Base-by-base conservation (phyloP, 2,797 vertebrate genomes). In the Sebastes matsubarae region DNA sequence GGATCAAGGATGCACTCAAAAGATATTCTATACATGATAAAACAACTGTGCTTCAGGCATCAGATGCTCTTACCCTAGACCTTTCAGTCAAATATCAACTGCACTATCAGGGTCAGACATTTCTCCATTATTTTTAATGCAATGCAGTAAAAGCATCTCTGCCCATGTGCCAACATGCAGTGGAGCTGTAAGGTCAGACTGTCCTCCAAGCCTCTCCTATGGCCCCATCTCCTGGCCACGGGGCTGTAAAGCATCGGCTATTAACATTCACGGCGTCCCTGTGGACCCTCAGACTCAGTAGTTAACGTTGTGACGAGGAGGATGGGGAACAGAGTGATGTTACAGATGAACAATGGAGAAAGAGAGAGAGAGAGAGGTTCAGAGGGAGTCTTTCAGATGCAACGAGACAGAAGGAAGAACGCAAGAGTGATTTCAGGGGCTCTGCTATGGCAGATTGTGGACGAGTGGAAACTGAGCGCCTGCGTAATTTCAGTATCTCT, bases 191-290 rank as follows among this genome's bases (percentile, higher is more conserved):
- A 90, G 93, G 94, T 93, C 90, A 92, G 42, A 38, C 27, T 72
- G 89, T 86, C 89, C 89, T 94, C 88, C 87, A 85, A 88, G 77
- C 89, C 82, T 93, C 88, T 92, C 87, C 92, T 92, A 92, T 93
- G 92, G 89, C 93, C 79, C 96, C 95, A 90, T 92, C 95, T 96
- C 82, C 93, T 96, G 96, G 95, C 66, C 89, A 82, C 68, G 55
- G 64, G 66, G 57, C 80, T 83, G 84, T 71, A 93, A 86, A 89
- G 29, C 68, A 74, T 25, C 69, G 54, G 68, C 80, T 75, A 76
- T 81, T 82, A 86, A 83, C 67, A 79, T 74, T 82, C 77, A 71
- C 34, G 14, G 63, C 14, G 3, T 84, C 88, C 80, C 84, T 63
- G 60, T 67, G 80, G 85, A 68, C 82, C 74, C 59, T 80, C 68